Evolutionary conservation across 1,140 invertebrate species (phyloP).

Genomic region (Danaus plexippus): DNA sequence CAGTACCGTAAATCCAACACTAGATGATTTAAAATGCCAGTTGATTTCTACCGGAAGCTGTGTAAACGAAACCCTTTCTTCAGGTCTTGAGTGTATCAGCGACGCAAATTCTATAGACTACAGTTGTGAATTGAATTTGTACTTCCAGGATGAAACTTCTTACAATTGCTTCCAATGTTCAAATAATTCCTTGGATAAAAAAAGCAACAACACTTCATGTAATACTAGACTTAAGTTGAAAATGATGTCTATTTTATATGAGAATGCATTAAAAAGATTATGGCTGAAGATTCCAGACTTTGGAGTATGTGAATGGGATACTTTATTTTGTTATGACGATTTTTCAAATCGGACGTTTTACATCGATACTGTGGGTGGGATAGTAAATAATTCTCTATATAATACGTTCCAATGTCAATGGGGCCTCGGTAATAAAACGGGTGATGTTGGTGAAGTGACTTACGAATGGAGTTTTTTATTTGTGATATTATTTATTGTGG

Average conservation of each 20-base stretch:
- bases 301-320: conserved; percentile 39
- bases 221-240: conserved; percentile 57
- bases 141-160: conserved; percentile 61
- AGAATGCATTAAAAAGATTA: conserved; percentile 53
- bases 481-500: conserved; percentile 85
- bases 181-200: conserved; percentile 35
- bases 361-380: conserved; percentile 35
- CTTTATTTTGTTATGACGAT: conserved; percentile 47
- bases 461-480: conserved; percentile 86
- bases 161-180: conserved; percentile 55
- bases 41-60: conserved; percentile 36
- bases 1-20: conserved; percentile 35
- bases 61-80: conserved; percentile 23
- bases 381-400: conserved; percentile 22
- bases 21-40: conserved; percentile 47
- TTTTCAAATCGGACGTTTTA: conserved; percentile 55
- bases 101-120: conserved; percentile 32
- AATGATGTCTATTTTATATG: conserved; percentile 48
- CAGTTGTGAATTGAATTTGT: conserved; percentile 54
- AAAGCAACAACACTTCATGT: conserved; percentile 45
- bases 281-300: conserved; percentile 56
- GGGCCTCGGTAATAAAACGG: conserved; percentile 37
- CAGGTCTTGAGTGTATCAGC: conserved; percentile 43
- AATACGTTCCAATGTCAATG: conserved; percentile 55
- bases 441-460: conserved; percentile 29